Base-by-base conservation (phyloP, 1,140 invertebrate genomes). In the Ostrea edulis region DNA sequence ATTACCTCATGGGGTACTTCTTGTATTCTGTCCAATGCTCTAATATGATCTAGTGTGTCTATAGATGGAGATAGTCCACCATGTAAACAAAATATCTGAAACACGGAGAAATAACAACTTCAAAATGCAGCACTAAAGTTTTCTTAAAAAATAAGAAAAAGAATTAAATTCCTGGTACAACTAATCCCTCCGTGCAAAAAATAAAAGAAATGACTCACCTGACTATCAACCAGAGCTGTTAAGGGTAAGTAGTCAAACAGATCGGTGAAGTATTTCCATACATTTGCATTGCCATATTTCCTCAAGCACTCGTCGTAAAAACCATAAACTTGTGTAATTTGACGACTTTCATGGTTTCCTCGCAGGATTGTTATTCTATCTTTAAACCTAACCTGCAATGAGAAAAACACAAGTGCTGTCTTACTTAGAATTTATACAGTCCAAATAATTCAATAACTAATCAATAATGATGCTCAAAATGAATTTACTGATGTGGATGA, bases 241-340 rank as follows among this genome's bases (percentile, higher is more conserved):
- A 99, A 95, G 87, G 99, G 99, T 95, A 99, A 96, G 96, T 99
- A 99, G 96, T 99, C 99, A 96, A 99, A 99, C 89, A 99, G 96
- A 96, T 99, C 99, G 89, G 98, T 99, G 96, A 99, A 99, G 96
- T 99, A 99, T 95, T 99, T 99, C 99, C 99, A 99, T 35, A 99
- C 99, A 95, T 99, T 99, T 58, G 99, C 98, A 96, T 99, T 99
- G 90, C 99, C 99, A 95, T 99, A 99, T 96, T 99, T 99, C 91
- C 99, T 96, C 94, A 99, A 96, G 96, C 99, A 99, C 95, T 99
- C 98, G 95, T 99, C 99, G 95, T 99, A 99, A 96, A 99, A 99
- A 84, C 99, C 99, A 95, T 99, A 99, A 29, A 99, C 95, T 96
- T 99, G 99, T 92, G 99, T 99, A 95, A 99, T 99, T 96, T 99